Base-by-base conservation (phyloP, 1,140 invertebrate species). In the Drosophila athabasca region DNA sequence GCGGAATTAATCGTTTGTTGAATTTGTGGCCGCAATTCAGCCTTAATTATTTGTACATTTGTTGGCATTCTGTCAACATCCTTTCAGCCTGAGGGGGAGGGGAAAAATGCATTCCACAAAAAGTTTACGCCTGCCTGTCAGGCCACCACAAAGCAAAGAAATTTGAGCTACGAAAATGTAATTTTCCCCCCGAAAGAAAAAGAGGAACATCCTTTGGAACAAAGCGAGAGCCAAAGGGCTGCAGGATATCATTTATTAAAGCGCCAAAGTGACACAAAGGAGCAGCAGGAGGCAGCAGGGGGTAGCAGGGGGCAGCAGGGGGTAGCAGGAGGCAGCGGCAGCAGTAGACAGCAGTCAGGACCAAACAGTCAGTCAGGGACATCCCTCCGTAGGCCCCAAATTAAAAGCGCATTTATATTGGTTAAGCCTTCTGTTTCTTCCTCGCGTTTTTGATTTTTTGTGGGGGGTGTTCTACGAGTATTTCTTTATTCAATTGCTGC, bases 331-430 rank as follows among this genome's bases (percentile, higher is more conserved):
- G 39, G 43, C 39, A 51, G 17, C 17, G 17, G 17, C n/a, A n/a
- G n/a, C n/a, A n/a, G n/a, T n/a, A 19, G 17, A 22, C 24, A 22
- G 48, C 31, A 41, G 24, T 19, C 15, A 52, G 46, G 41, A 35
- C 46, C 19, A 29, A 31, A 19, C 17, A 19, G 17, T 19, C 59
- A 31, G 54, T 45, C 31, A 9, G 31, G 57, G 60, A 51, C 52
- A 24, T 19, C 17, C 17, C 17, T 4, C 24, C 15, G 29, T 39
- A 39, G 11, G 45, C 57, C 64, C 76, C 71, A 90, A 90, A 90
- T 90, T 90, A 90, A 90, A 85, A 90, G 70, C 69, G 48, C 88
- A 89, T 88, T 89, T 88, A 85, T 89, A 88, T 82, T 77, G 88
- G 68, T 84, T 75, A 74, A 70, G 67, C 59, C 45, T 43, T 9